Percentiles rank a stretch among this genome's conserved stretches.
Evolutionary conservation across 2,888 invertebrate species (phyloP).

Genomic region (Amphipyra berbera): DNA sequence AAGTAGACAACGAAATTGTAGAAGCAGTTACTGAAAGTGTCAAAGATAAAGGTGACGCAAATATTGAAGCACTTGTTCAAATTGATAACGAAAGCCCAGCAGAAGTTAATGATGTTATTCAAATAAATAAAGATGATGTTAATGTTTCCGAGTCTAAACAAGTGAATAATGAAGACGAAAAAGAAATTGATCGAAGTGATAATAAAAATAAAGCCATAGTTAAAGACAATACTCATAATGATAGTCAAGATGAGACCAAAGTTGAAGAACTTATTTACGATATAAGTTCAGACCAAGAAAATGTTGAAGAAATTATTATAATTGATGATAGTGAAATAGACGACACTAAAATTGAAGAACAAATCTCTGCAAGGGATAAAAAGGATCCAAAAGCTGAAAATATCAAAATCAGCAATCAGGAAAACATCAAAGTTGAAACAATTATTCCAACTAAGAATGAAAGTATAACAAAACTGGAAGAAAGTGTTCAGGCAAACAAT

Average conservation of each 20-base stretch:
- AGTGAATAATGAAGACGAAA: constrained; percentile 6
- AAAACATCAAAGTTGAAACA: constrained; percentile 8
- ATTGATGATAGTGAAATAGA: constrained; percentile 40
- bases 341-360: constrained; percentile 19
- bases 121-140: constrained; percentile 14
- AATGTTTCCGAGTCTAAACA: constrained; percentile 24
- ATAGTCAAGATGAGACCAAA: constrained; percentile 37
- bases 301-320: constrained; percentile 31
- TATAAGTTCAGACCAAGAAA: constrained; percentile 24
- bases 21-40: constrained; percentile 17
- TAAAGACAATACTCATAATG: constrained; percentile 38
- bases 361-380: not conserved
- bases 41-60: constrained; percentile 5
- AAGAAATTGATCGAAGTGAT: constrained; percentile 16
- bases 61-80: constrained; percentile 3
- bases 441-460: constrained; percentile 8
- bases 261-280: constrained; percentile 41
- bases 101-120: constrained; percentile 6
- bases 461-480: constrained; percentile 19
- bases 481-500: constrained; percentile 5
- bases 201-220: constrained; percentile 17
- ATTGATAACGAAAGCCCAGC: constrained; percentile 6
- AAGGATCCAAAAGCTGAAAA: constrained; percentile 3
- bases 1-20: constrained; percentile 18
- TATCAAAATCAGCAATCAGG: constrained; percentile 2